Evolutionary conservation across 1,140 invertebrate species (phyloP), one percentile per base, ranked within the genome.

Genomic region (Campodea augens): DNA sequence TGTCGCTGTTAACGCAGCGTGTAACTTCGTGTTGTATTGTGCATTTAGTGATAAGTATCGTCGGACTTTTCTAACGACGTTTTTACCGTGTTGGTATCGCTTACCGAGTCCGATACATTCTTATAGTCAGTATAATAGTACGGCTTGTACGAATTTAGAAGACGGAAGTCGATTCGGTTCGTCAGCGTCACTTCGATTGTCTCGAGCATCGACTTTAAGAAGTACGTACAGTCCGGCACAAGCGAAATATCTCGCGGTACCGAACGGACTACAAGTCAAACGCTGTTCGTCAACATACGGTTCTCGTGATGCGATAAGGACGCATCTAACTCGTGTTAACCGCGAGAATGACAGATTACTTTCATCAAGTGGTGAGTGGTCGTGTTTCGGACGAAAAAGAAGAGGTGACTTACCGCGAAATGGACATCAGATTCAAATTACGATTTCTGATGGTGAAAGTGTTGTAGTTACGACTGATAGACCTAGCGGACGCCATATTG

Each of bases 11-110:
- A 83, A 83, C 61, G 74, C 81, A 2, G 68, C 74, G 12, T 68
- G 66, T 2, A 84, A 84, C 62, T 84, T 85, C 60, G 64, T 85
- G 40, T 61, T 85, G 25, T 85, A 85, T 58, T 82, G 78, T 47
- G 73, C 75, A 21, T 69, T 85, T 52, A 80, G 77, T 49, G 75
- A 77, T 55, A 77, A 77, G 52, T 85, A 82, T 62, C 65, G 81
- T 22, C 70, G 70, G 46, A 83, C 79, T 4, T 75, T 85, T 48
- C 62, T 72, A 36, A 57, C 67, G 25, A 64, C 81, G 2, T 74
- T 82, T 54, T 73, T 71, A 27, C 60, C 60, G n/a, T 68, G 65
- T 45, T 54, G 52, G 51, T 41, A 41, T 15, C 7, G 7, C 7
- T 32, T 32, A 15, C 27, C 27, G 27, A 32, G 27, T 32, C 27